phyloP scores from a whole-genome alignment of 2,797 vertebrate species.

The Takifugu ocellatus region DNA sequence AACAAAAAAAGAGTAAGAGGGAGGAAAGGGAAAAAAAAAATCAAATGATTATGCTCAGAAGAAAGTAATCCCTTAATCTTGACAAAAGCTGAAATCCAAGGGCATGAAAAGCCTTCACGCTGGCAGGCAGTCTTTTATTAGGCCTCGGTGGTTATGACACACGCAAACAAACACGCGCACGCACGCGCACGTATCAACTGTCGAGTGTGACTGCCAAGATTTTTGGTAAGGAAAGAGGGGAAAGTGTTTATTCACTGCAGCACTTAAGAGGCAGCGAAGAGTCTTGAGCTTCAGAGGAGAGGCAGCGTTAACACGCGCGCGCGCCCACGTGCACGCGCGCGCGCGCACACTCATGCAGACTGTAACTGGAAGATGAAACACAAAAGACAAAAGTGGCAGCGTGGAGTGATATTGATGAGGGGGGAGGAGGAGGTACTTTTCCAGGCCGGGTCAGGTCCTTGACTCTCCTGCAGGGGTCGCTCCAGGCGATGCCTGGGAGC shows the following conservation, averaged over 20 bases:
- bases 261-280: constrained; percentile 52
- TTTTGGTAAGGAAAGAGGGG: constrained; percentile 38
- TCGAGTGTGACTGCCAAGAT: constrained; percentile 46
- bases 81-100: constrained; percentile 70
- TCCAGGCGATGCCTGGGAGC: constrained; percentile 19
- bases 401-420: neutral
- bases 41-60: constrained; percentile 62
- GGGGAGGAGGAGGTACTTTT: neutral
- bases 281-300: constrained; percentile 35
- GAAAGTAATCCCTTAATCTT: constrained; percentile 75
- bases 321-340: neutral
- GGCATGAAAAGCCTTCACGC: constrained; percentile 62
- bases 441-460: constrained; percentile 27
- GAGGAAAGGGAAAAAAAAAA: constrained; percentile 31
- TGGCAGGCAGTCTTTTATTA: constrained; percentile 66
- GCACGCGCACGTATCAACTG: constrained; percentile 39
- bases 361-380: neutral
- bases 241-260: constrained; percentile 48
- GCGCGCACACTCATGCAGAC: neutral
- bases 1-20: constrained; percentile 54
- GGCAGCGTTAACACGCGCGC: constrained; percentile 49
- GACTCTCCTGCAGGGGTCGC: constrained; percentile 59
- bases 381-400: constrained; percentile 1
- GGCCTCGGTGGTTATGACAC: constrained; percentile 54
- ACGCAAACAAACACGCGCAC: constrained; percentile 26